These are phyloP conservation scores for Petaurus breviceps DNA, from an alignment of 2,113 vertebrate species.

Conservation along the genomic window DNA sequence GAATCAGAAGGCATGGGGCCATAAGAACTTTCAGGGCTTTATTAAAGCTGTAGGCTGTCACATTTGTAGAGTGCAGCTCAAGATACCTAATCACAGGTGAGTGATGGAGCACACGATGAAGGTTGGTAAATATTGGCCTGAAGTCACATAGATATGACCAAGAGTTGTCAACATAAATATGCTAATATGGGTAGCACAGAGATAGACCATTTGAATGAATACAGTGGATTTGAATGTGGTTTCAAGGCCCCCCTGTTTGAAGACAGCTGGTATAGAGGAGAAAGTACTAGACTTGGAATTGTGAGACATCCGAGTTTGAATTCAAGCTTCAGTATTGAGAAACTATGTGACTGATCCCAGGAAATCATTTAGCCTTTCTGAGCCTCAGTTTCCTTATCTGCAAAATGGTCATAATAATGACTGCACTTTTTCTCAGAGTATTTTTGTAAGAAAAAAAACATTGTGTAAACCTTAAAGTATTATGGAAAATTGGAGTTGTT, in stretches of 20 bases:
- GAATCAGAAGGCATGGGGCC: background rate
- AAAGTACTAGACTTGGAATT: background rate
- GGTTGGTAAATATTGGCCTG: background rate
- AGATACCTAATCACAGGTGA: background rate
- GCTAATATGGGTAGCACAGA: background rate
- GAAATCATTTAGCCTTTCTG: background rate
- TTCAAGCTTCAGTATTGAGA: background rate
- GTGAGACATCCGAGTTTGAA: background rate
- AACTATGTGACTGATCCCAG: background rate
- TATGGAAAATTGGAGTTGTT: background rate
- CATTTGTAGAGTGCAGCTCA: background rate
- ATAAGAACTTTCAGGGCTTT: background rate
- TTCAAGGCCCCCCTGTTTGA: background rate
- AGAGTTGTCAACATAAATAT: background rate
- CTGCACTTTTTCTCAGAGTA: background rate
- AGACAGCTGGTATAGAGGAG: background rate
- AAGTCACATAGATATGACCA: background rate
- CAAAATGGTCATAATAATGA: background rate
- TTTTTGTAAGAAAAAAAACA: too few species aligned
- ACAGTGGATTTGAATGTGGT: too few species aligned
- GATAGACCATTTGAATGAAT: background rate
- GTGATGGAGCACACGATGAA: background rate
- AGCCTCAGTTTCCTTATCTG: background rate
- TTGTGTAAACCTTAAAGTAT: background rate
- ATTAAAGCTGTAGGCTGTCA: background rate